A percentile compares a stretch with the other conserved stretches of the same genome.
Evolutionary conservation across 2,888 invertebrate genomes (phyloP).

Genomic region (Scrobipalpa costella): DNA sequence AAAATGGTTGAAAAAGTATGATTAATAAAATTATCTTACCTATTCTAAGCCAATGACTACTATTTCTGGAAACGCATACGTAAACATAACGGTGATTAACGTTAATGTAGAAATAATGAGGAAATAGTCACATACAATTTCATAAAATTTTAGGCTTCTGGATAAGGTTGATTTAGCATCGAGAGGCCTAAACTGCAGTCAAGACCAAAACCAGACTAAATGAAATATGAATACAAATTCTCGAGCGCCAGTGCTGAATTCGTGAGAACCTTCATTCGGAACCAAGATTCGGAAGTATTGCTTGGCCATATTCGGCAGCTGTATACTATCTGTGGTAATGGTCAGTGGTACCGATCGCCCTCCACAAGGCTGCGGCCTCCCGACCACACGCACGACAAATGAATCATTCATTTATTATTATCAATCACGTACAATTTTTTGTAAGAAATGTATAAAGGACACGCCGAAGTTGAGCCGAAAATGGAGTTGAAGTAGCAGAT

Average conservation of each 20-base stretch:
- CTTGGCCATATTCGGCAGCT: background rate
- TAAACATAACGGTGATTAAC: no score
- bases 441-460: background rate
- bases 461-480: background rate
- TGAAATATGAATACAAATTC: no score
- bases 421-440: conserved; percentile 19
- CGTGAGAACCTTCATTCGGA: conserved; percentile 8
- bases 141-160: no score
- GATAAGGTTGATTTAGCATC: no score
- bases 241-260: background rate
- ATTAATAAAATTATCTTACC: no score
- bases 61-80: no score
- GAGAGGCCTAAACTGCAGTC: no score
- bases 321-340: background rate
- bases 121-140: no score
- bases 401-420: conserved; percentile 8
- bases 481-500: background rate
- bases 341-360: background rate
- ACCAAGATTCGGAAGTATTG: background rate
- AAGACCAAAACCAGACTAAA: no score
- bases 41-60: no score
- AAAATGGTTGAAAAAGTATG: no score
- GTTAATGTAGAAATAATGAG: no score
- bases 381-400: conserved; percentile 6
- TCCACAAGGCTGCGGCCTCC: background rate